phyloP scores from a whole-genome alignment of 2,888 invertebrate genomes.

The Germaria angustata region DNA sequence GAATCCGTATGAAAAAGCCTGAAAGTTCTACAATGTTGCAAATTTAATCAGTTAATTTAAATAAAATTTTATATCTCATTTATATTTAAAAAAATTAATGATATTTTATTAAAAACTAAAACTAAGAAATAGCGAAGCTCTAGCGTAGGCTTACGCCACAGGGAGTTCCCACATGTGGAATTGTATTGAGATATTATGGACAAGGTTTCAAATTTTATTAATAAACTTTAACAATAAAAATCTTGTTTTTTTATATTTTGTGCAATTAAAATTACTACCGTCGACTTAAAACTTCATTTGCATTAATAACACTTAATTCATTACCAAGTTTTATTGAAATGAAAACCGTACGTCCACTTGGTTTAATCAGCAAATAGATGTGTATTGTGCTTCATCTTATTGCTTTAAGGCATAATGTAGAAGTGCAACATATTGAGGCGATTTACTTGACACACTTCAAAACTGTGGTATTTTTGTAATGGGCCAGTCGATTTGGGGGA shows the following conservation, averaged over 20 bases:
- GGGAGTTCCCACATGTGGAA: background rate
- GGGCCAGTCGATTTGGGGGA: too few relatives aligned
- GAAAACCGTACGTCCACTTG: conserved; percentile 19
- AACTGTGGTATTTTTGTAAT: background rate
- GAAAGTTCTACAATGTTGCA: conserved; percentile 7
- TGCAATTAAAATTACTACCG: background rate
- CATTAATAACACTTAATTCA: conserved; percentile 17
- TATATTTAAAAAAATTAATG: too few relatives aligned
- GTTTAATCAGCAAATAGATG: too few relatives aligned
- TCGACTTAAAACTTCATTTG: background rate
- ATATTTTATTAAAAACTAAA: too few relatives aligned
- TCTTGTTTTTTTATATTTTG: conserved; percentile 19
- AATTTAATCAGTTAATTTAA: background rate
- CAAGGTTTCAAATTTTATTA: background rate
- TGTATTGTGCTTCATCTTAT: too few relatives aligned
- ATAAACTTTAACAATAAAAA: background rate
- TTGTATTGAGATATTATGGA: background rate
- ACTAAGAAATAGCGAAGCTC: too few relatives aligned
- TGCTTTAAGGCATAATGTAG: too few relatives aligned
- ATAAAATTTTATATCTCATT: background rate
- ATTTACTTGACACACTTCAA: background rate
- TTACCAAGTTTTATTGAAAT: background rate
- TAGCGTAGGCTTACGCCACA: conserved; percentile 12
- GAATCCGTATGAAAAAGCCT: background rate
- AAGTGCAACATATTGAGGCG: background rate